Evolutionary conservation across 2,888 invertebrate species (phyloP), one percentile per base, ranked within the genome.

Genomic region (Gryllus longicercus): DNA sequence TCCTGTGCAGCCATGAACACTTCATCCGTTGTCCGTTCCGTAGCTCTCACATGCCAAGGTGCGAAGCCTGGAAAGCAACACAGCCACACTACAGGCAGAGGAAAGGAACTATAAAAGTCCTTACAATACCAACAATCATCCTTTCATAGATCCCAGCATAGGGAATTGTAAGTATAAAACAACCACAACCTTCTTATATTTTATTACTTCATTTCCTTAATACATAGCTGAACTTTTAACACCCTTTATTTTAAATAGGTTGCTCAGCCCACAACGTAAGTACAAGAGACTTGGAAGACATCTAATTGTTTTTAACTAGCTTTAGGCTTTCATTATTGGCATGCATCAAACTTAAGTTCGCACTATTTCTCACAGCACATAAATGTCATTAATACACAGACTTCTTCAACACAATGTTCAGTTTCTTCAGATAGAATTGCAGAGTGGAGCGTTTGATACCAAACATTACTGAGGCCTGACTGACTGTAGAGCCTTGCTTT

Each of bases 1-100:
- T 94, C 95, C 90, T 93, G 94, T 87, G 94, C 93, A 87, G 93
- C 93, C 90, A 95, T 91, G 87, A 92, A 92, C 86, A 94, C 92
- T 91, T 95, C 95, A 86, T 95, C 95, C 89, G 86, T 86, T 76
- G 87, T 84, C 83, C 88, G 94, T 87, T 93, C 91, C 14, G 75
- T 23, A n/a, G 77, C 38, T 88, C 93, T 92, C 90, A 94, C 93
- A 88, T 95, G 95, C 95, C 95, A 95, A 90, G 91, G 89, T 86
- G 92, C 92, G 89, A 94, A 94, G 90, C 95, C 95, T 95, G 77
- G n/a, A 80, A 38, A 4, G 63, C 63, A 63, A 38, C 63, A 63
- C 16, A 63, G 4, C 63, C 63, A 10, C 14, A n/a, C 63, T 74
- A 51, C 38, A 75, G 63, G 23, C 51, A 25, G 63, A 75, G 12